Conservation (phyloP, 1,140 invertebrate species). For the Temnothorax curvispinosus region DNA sequence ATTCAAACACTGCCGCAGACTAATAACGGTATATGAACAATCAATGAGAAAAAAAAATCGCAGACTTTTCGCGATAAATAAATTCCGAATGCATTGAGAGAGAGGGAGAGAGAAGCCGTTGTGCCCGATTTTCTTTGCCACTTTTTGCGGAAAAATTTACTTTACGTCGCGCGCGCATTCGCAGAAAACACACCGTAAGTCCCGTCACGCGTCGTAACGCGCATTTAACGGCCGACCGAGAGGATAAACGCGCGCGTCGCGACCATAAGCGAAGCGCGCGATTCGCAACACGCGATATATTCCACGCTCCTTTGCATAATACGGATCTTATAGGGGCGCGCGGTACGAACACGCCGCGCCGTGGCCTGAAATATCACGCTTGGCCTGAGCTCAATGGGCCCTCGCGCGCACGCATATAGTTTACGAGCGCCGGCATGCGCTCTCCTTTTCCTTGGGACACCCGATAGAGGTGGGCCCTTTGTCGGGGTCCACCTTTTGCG, state of each 20-base stretch:
- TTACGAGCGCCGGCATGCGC: slow-evolving; percentile 63
- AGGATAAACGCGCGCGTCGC: slow-evolving; percentile 53
- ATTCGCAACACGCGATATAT: slow-evolving; percentile 74
- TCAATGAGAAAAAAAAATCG: neutral
- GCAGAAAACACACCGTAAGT: slow-evolving; percentile 45
- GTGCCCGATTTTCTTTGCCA: neutral
- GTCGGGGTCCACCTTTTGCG: slow-evolving; percentile 48
- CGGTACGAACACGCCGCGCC: slow-evolving; percentile 66
- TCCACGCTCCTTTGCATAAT: slow-evolving; percentile 76
- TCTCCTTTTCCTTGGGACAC: slow-evolving; percentile 60
- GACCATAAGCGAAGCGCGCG: slow-evolving; percentile 30
- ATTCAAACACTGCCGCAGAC: neutral
- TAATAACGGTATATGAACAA: neutral
- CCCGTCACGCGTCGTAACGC: slow-evolving; percentile 28
- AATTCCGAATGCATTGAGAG: neutral
- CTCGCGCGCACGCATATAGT: slow-evolving; percentile 62
- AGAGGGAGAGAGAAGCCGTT: neutral
- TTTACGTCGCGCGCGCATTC: slow-evolving; percentile 23
- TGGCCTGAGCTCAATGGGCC: slow-evolving; percentile 68
- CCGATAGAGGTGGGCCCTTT: slow-evolving; percentile 65
- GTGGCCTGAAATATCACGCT: slow-evolving; percentile 75
- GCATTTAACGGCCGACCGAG: slow-evolving; percentile 35
- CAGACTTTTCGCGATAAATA: neutral
- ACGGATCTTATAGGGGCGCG: slow-evolving; percentile 67
- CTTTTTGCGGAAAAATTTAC: neutral